Percentiles rank a stretch among this genome's conserved stretches.
phyloP scores from a whole-genome alignment of 2,888 invertebrate genomes.

The Punctoribates punctum region DNA sequence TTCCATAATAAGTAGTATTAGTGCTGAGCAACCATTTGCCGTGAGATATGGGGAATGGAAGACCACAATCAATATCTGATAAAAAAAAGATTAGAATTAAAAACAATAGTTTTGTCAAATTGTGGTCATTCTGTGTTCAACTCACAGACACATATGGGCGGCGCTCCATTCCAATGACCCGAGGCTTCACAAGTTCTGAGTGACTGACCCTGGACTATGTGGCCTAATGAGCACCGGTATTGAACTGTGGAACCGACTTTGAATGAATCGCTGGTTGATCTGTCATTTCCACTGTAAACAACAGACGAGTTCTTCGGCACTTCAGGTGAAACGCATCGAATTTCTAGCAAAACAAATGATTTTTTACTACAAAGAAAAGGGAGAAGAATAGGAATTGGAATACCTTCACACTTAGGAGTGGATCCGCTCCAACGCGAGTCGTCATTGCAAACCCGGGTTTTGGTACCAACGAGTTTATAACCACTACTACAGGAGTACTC shows the following conservation, averaged over 20 bases:
- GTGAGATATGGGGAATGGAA: constrained; percentile 67
- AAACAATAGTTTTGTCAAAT: too few relatives aligned
- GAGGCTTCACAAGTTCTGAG: constrained; percentile 48
- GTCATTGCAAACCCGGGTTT: constrained; percentile 68
- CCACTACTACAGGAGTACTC: constrained; percentile 73
- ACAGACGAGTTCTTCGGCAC: constrained; percentile 78
- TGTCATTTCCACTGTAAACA: constrained; percentile 83
- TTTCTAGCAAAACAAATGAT: constrained; percentile 58
- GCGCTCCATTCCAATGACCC: constrained; percentile 49
- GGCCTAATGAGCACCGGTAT: constrained; percentile 50
- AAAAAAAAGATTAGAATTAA: background rate
- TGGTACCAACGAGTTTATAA: constrained; percentile 73
- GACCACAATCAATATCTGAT: constrained; percentile 68
- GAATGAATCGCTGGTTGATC: constrained; percentile 55
- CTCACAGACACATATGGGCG: constrained; percentile 47
- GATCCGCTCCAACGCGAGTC: constrained; percentile 77
- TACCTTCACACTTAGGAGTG: constrained; percentile 76
- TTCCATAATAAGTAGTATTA: constrained; percentile 83
- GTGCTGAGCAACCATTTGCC: constrained; percentile 75
- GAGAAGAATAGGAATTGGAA: constrained; percentile 54
- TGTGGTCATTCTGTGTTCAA: background rate
- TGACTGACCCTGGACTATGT: constrained; percentile 49
- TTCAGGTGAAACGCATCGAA: constrained; percentile 77
- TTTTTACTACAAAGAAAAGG: background rate
- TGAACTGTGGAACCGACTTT: constrained; percentile 50